Percentiles rank a stretch among this genome's conserved stretches.
These are phyloP conservation scores for Poeciliopsis infans DNA, from an alignment of 2,797 vertebrate species.

Conservation along the genomic window DNA sequence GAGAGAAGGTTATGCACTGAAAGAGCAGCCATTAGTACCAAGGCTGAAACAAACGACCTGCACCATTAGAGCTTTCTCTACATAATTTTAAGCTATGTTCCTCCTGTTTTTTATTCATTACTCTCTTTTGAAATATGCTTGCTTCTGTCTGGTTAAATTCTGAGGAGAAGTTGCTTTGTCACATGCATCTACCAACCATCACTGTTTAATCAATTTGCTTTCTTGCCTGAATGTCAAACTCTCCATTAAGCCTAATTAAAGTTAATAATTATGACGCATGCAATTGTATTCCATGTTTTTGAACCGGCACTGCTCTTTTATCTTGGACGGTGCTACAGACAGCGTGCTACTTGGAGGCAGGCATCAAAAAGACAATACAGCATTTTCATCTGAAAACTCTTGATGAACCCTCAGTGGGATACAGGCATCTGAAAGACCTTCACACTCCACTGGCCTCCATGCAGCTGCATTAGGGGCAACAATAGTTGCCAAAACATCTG, in stretches of 20 bases:
- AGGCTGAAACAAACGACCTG: neutral
- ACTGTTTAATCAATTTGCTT: neutral
- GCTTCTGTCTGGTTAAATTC: neutral
- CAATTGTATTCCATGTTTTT: neutral
- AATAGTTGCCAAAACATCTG: neutral
- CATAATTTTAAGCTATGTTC: neutral
- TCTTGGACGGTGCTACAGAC: neutral
- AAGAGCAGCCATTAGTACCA: constrained; percentile 1
- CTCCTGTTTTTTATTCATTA: neutral
- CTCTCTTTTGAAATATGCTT: neutral
- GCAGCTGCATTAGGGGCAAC: neutral
- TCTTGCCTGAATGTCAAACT: neutral
- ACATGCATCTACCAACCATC: neutral
- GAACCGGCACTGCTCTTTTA: too few relatives aligned
- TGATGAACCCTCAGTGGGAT: neutral
- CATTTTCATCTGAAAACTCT: neutral
- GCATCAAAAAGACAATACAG: too few relatives aligned
- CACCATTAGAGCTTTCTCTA: neutral
- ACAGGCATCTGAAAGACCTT: neutral
- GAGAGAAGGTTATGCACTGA: neutral
- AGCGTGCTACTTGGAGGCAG: neutral
- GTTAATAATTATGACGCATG: neutral
- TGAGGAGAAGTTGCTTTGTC: neutral
- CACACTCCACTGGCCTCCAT: neutral
- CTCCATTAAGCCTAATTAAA: neutral